Evolutionary conservation across 2,888 invertebrate genomes (phyloP), one percentile per base, ranked within the genome.

Genomic region (Auanema freiburgensis): DNA sequence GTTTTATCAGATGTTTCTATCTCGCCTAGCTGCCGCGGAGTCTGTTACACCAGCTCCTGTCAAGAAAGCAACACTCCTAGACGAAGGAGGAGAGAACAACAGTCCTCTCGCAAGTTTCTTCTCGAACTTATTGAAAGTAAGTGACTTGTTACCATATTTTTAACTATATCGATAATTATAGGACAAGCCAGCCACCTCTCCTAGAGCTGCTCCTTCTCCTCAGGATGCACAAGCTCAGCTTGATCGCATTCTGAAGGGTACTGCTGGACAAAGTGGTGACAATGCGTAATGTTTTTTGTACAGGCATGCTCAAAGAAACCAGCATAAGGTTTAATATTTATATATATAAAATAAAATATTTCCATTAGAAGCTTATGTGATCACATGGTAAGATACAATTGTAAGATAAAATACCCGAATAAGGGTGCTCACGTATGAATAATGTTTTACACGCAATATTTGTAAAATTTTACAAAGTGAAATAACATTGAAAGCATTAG

Each of bases 21-120:
- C 61, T 33, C 60, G 68, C n/a, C 56, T 77, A 4, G 41, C 44
- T 14, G 61, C 58, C 14, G 69, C 54, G 12, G 56, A 25, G 10
- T 57, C 53, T 21, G 60, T 56, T 11, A 57, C 71, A 0, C 18
- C 63, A 33, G 57, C 69, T 44, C 40, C 67, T 23, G 44, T 54
- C 8, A 33, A 33, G 63, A 69, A 65, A 40, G 56, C 63, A 41
- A 42, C 65, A 12, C 42, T 66, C 46, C 10, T 56, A n/a, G 74
- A 67, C 40, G 73, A 68, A 33, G 65, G 69, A 8, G 55, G 62
- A 12, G 77, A 71, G 33, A 68, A 69, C 57, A 74, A 69, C 62
- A 75, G 77, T n/a, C 78, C 78, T 5, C 71, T 82, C 23, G 78
- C 80, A 43, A 75, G 70, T 57, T 82, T 81, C 73, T 82, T 82